Percentiles rank a stretch among this genome's conserved stretches.
Evolutionary conservation across 1,140 invertebrate species (phyloP).

Genomic region (Araneus ventricosus): DNA sequence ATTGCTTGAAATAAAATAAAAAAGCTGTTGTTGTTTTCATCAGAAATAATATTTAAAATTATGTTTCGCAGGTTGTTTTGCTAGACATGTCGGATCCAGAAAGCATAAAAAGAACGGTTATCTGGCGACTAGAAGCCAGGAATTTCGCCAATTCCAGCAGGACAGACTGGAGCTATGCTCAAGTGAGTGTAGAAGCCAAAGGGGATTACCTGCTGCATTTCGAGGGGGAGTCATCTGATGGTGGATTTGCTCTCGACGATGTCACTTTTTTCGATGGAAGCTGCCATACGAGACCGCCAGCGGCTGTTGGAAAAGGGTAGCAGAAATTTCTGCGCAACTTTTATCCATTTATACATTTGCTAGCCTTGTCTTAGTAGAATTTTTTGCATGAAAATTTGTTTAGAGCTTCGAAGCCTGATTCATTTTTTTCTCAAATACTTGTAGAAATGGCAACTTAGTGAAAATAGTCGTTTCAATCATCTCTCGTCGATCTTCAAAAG

Average conservation of each 20-base stretch:
- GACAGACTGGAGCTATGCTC: constrained; percentile 84
- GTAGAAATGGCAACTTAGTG: no score
- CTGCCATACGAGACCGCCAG: constrained; percentile 68
- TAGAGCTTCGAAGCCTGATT: no score
- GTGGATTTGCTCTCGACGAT: constrained; percentile 86
- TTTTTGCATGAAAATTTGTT: no score
- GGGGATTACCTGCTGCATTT: constrained; percentile 81
- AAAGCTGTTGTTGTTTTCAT: not conserved
- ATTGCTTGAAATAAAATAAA: no score
- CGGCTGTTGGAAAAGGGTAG: constrained; percentile 73
- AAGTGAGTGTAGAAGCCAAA: constrained; percentile 82
- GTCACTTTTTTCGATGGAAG: constrained; percentile 84
- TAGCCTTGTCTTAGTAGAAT: not conserved
- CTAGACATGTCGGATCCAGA: constrained; percentile 62
- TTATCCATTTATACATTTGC: not conserved
- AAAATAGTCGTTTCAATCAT: no score
- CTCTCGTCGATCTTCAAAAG: no score
- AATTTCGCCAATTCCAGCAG: constrained; percentile 83
- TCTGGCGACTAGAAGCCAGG: constrained; percentile 83
- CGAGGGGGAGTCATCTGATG: constrained; percentile 85
- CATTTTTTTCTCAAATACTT: no score
- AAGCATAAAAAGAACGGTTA: constrained; percentile 55
- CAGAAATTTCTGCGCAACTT: not conserved
- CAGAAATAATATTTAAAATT: not conserved
- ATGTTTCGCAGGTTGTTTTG: constrained; percentile 49